Evolutionary conservation across 2,113 vertebrate genomes (phyloP).

Genomic region (Echinops telfairi): DNA sequence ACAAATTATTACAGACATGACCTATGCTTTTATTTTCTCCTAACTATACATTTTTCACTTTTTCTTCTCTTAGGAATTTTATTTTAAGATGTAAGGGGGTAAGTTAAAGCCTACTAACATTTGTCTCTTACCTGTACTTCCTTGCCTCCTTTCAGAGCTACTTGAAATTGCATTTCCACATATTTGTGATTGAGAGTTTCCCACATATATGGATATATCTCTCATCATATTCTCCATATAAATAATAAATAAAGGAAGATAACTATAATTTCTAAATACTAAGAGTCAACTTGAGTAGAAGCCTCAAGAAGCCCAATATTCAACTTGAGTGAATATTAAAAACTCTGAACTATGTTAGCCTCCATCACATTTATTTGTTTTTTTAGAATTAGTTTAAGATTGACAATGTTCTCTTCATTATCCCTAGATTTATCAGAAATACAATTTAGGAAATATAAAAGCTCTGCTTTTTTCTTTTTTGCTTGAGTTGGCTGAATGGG

Average conservation of each 20-base stretch:
- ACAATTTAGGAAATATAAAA: background rate
- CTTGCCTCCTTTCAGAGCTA: background rate
- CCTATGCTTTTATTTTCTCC: background rate
- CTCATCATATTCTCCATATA: background rate
- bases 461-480: background rate
- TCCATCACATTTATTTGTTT: background rate
- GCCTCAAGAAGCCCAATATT: background rate
- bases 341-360: background rate
- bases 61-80: background rate
- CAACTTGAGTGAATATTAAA: background rate
- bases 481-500: background rate
- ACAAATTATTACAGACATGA: background rate
- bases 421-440: slow-evolving; percentile 7
- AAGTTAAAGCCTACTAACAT: background rate
- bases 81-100: background rate
- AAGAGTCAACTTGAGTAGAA: too few relatives aligned
- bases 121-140: background rate
- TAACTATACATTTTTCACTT: background rate
- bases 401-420: background rate
- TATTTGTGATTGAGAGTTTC: background rate
- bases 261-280: background rate
- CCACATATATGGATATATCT: rapidly evolving
- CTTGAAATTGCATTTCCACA: too few relatives aligned
- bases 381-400: background rate
- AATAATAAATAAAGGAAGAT: too few relatives aligned